Conservation (phyloP, 2,797 vertebrate genomes). For the Oophaga sylvatica region DNA sequence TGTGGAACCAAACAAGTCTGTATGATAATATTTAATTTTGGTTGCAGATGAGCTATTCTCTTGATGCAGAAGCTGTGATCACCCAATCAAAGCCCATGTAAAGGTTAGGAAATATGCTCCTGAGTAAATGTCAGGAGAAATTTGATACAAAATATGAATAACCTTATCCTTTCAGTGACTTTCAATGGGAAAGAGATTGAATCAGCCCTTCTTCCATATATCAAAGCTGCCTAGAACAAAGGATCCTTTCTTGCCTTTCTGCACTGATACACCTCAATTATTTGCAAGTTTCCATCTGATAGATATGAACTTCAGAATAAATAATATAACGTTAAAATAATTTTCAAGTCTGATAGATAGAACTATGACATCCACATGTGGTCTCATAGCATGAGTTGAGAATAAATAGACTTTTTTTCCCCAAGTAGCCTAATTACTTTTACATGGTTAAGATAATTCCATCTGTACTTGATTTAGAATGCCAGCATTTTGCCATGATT, state of each 20-base stretch:
- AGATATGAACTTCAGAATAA: constrained; percentile 56
- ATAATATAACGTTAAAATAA: constrained; percentile 24
- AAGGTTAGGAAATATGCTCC: constrained; percentile 67
- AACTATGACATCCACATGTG: constrained; percentile 10
- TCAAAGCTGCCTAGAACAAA: constrained; percentile 63
- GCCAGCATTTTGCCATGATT: not conserved
- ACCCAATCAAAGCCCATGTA: constrained; percentile 66
- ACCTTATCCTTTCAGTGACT: constrained; percentile 63
- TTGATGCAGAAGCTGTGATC: constrained; percentile 62
- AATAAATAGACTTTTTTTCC: not conserved
- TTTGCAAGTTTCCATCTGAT: constrained; percentile 64
- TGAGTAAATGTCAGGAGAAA: constrained; percentile 62
- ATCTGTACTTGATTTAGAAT: not conserved
- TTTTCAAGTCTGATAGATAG: constrained; percentile 32
- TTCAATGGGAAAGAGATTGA: constrained; percentile 65
- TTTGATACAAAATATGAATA: constrained; percentile 67
- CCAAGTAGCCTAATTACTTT: not conserved
- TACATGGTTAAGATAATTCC: not conserved
- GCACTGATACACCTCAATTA: constrained; percentile 58
- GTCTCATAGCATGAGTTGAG: not conserved
- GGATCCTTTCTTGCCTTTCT: constrained; percentile 62
- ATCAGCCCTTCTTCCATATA: constrained; percentile 60
- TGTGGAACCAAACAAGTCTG: constrained; percentile 62
- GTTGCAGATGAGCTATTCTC: constrained; percentile 61
- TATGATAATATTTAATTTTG: constrained; percentile 68